Percentiles rank a stretch among this genome's conserved stretches.
phyloP scores from a whole-genome alignment of 1,140 invertebrate species.

The Bombyx mandarina region DNA sequence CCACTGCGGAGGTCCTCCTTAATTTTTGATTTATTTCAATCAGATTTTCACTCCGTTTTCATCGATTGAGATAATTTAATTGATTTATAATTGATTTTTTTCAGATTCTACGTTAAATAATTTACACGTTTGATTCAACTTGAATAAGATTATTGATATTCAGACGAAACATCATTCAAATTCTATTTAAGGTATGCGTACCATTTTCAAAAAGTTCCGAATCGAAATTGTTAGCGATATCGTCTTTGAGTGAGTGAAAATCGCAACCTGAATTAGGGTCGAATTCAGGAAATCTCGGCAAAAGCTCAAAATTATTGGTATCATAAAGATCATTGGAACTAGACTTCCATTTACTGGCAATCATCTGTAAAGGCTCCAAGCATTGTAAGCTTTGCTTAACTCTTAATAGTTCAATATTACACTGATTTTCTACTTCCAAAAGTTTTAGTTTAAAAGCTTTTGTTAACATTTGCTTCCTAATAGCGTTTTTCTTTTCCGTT shows the following conservation, averaged over 20 bases:
- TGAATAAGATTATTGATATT: no score
- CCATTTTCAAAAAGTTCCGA: no score
- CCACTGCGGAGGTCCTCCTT: slow-evolving; percentile 58
- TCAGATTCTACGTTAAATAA: no score
- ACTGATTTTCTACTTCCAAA: slow-evolving; percentile 72
- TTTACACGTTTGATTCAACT: no score
- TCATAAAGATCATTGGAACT: slow-evolving; percentile 31
- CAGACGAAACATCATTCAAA: no score
- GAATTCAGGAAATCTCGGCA: slow-evolving; percentile 51
- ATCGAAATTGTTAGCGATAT: background rate
- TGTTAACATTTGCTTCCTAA: slow-evolving; percentile 63
- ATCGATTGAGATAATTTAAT: background rate
- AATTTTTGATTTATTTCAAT: slow-evolving; percentile 59
- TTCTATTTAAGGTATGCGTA: no score
- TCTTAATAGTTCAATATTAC: slow-evolving; percentile 68
- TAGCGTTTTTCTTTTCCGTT: slow-evolving; percentile 58
- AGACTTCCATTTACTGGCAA: slow-evolving; percentile 50
- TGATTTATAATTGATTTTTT: background rate
- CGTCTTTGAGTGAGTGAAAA: slow-evolving; percentile 14
- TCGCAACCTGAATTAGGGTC: slow-evolving; percentile 27
- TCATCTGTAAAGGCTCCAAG: slow-evolving; percentile 65
- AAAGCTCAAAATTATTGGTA: slow-evolving; percentile 43
- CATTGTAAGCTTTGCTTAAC: slow-evolving; percentile 70
- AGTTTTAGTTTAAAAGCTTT: slow-evolving; percentile 65
- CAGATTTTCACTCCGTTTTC: slow-evolving; percentile 56